Base-by-base conservation (phyloP, 2,797 vertebrate species). In the Jordanella pulchra region DNA sequence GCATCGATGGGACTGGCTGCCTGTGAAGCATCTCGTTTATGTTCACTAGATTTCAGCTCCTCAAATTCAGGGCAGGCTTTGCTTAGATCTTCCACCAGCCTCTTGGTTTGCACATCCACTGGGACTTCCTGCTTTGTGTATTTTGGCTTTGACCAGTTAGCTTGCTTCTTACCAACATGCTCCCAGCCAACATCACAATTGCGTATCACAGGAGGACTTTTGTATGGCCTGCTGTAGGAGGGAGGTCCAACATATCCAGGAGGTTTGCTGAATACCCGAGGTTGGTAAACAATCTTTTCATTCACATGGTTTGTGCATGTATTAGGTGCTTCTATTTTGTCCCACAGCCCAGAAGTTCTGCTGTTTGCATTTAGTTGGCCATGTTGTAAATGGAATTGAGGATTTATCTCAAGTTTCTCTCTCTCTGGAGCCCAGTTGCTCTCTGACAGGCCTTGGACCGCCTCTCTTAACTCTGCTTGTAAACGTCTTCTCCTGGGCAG, bases 221-320 rank as follows among this genome's bases (percentile, higher is more conserved):
- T 88, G 28, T 89, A 89, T 66, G 83, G 84, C 64, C 80, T 81
- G 65, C 81, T 80, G 69, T 95, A 95, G 6, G 93, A 90, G 67
- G 95, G 95, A 69, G 95, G 95, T 25, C 90, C 89, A 4, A 89
- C 89, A 55, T 95, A 95, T 18, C 86, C 89, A 47, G 94, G 95
- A 23, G 94, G 94, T 54, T 91, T 89, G 69, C 85, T 91, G 39
- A 90, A 91, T 64, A 78, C 60, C 69, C 76, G 89, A 30, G 75
- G 86, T 42, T 90, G 90, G 75, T 87, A 84, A 27, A 67, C 12
- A 1, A 54, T 61, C 72, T 85, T 86, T 71, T 86, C 90, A 71
- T 84, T 87, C 7, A 67, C 28, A 53, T 77, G 78, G 44, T 75
- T 76, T 39, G 63, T 48, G 30, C 88, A 64, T 23, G 67, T 60